A percentile compares a stretch with the other conserved stretches of the same genome.
phyloP scores from a whole-genome alignment of 2,113 vertebrate species.

The Passerina amoena region DNA sequence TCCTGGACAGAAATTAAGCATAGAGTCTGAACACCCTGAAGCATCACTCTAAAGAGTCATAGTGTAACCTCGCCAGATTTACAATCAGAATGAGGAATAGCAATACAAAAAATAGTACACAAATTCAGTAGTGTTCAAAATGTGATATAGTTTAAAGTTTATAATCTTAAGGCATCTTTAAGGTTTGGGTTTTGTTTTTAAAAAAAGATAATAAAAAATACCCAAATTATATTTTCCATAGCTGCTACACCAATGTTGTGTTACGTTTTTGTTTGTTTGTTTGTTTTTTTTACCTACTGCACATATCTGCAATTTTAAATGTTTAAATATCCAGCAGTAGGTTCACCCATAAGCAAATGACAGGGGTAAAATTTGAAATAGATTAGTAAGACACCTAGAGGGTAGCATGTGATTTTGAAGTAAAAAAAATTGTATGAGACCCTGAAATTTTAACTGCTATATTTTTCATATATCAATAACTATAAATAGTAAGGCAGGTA shows the following conservation, averaged over 20 bases:
- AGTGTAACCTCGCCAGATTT: background rate
- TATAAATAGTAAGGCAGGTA: background rate
- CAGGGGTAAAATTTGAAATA: background rate
- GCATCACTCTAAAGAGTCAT: background rate
- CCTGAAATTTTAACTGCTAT: background rate
- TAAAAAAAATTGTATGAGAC: background rate
- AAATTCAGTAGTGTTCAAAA: background rate
- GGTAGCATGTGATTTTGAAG: background rate
- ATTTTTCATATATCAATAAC: background rate
- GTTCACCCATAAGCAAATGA: background rate
- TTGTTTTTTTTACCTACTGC: background rate
- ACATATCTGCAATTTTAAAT: background rate
- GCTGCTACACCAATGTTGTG: accelerated
- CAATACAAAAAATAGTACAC: background rate
- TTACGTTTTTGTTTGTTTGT: too few relatives aligned
- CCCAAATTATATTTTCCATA: background rate
- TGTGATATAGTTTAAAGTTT: background rate
- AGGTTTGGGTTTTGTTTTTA: accelerated
- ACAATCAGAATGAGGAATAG: background rate
- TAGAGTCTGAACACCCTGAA: background rate
- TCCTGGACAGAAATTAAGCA: background rate
- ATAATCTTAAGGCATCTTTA: background rate
- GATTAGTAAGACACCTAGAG: background rate
- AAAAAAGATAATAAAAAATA: background rate
- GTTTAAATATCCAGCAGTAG: background rate